Conservation (phyloP, 2,888 invertebrate species). For the Megamerina dolium region DNA sequence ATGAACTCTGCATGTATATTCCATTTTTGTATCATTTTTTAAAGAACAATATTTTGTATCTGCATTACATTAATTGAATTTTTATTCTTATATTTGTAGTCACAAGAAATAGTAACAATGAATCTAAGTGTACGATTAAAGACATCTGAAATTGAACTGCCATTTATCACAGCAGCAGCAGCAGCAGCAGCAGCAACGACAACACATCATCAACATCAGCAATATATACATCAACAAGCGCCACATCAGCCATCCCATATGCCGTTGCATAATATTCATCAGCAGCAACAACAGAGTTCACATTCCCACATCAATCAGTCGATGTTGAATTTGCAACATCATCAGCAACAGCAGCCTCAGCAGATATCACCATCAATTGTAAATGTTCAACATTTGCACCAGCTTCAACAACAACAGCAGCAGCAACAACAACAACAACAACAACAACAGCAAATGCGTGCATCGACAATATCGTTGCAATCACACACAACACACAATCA, state of each 20-base stretch:
- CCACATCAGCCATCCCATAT: slow-evolving; percentile 10
- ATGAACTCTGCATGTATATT: background rate
- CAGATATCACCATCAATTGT: slow-evolving; percentile 16
- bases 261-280: slow-evolving; percentile 22
- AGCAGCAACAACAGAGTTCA: slow-evolving; percentile 17
- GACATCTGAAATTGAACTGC: slow-evolving; percentile 49
- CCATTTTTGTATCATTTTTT: background rate
- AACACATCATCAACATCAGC: slow-evolving; percentile 14
- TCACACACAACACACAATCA: slow-evolving; percentile 19
- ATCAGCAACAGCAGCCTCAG: slow-evolving; percentile 13
- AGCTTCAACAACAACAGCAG: slow-evolving; percentile 42
- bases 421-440: slow-evolving; percentile 48
- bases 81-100: slow-evolving; percentile 37
- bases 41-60: no score
- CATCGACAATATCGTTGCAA: slow-evolving; percentile 38
- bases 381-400: slow-evolving; percentile 21
- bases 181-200: slow-evolving; percentile 19
- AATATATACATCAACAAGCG: no score
- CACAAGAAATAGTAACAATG: slow-evolving; percentile 49
- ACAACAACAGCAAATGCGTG: slow-evolving; percentile 22
- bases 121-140: slow-evolving; percentile 50
- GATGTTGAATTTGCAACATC: slow-evolving; percentile 21
- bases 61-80: no score
- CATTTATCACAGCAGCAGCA: slow-evolving; percentile 29
- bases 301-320: no score